Evolutionary conservation across 92 coral and sea anemone species (phyloP).

Genomic region (Pocillopora meandrina): DNA sequence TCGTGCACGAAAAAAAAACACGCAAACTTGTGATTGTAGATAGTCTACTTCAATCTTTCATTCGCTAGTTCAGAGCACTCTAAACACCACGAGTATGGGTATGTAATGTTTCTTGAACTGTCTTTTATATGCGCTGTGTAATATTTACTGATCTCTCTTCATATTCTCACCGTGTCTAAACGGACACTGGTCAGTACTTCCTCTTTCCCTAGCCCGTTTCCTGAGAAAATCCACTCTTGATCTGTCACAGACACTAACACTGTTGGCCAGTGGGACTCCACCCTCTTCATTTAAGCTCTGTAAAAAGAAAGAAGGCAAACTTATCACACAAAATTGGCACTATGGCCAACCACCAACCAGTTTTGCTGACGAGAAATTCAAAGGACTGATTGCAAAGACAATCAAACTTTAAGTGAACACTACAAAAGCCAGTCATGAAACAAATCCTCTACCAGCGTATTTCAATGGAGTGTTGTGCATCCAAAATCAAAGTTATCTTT

Average conservation of each 20-base stretch:
- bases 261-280: constrained; percentile 87
- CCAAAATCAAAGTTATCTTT: too few relatives aligned
- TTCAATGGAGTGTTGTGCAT: too few relatives aligned
- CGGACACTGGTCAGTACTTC: constrained; percentile 76
- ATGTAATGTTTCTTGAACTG: too few relatives aligned
- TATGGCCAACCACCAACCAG: neutral
- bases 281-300: constrained; percentile 65
- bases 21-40: too few relatives aligned
- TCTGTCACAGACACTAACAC: constrained; percentile 79
- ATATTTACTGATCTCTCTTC: neutral
- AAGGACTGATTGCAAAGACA: too few relatives aligned
- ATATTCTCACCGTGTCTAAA: constrained; percentile 81
- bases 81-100: too few relatives aligned
- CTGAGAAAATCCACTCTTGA: constrained; percentile 62
- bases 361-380: neutral
- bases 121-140: neutral
- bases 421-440: neutral
- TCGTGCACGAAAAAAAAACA: too few relatives aligned
- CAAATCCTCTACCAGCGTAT: neutral
- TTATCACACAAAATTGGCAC: too few relatives aligned
- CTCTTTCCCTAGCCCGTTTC: constrained; percentile 52
- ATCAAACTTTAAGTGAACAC: too few relatives aligned
- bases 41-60: too few relatives aligned
- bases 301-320: neutral
- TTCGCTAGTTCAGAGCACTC: too few relatives aligned